Evolutionary conservation across 1,140 invertebrate genomes (phyloP), one percentile per base, ranked within the genome.

Genomic region (Drosophila seguyi): DNA sequence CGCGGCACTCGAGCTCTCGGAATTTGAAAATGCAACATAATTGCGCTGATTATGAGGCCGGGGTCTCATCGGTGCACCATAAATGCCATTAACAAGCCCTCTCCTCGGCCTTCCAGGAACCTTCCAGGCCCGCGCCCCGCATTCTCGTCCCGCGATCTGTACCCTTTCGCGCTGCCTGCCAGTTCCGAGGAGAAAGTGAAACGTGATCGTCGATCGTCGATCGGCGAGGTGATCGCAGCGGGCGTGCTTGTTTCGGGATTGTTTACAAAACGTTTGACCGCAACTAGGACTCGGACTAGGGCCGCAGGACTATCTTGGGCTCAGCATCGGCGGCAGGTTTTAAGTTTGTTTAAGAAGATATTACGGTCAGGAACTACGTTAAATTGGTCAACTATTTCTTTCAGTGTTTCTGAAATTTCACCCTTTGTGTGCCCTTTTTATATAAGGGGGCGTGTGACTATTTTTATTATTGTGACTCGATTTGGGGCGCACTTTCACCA

Each of bases 1-100:
- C 47, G 74, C 73, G 74, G 62, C 77, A 79, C 73, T 88, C 77
- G 85, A 61, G 61, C 73, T 90, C 85, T 81, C 36, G 80, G 84
- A 88, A 88, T 88, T 69, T 59, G 72, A 83, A 77, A 84, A 90
- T 90, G 85, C 85, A 90, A 90, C 87, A 90, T 90, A 90, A 90
- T 90, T 85, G 85, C 81, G 85, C 85, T 90, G 81, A 90, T 90
- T 90, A 90, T 90, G 74, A 61, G 67, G 56, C 42, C 16, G 34
- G 27, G 27, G 57, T 34, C 47, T 48, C 14, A n/a, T 25, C 53
- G 20, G 34, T 25, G 60, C 53, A 68, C 62, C 74, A 85, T 86
- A 87, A 86, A 85, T 79, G 85, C 86, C 81, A 85, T 81, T 85
- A 90, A 90, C 85, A 79, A 85, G 77, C 65, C 83, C 61, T 58